Evolutionary conservation across 2,797 vertebrate species (phyloP), one percentile per base, ranked within the genome.

Genomic region (Chaetodon trifasciatus): DNA sequence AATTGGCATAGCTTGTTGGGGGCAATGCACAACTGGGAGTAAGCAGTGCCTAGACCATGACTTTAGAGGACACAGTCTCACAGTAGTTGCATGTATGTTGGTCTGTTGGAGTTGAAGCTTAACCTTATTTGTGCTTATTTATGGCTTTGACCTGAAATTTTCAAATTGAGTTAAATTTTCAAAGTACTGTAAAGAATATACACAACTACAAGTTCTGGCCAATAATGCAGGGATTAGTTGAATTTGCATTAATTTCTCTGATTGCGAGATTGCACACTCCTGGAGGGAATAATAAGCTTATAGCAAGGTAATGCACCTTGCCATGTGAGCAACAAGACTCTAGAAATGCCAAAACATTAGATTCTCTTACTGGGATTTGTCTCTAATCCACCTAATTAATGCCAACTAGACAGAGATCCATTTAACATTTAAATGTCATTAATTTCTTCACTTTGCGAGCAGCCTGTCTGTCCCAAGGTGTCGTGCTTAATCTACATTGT

Each of bases 381-480:
- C 71, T 81, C 73, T 91, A 90, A 92, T 93, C 87, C 80, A 52
- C 76, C 69, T 84, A 89, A 93, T 94, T 90, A 93, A 85, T 88
- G 83, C 81, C 79, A 91, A 92, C 81, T 73, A 89, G 79, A 84
- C 82, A 72, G 76, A 72, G 76, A 89, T 89, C 73, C 67, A 84
- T 91, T 90, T 86, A 89, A 81, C 78, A 86, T 93, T 92, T 88
- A 83, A 92, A 92, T 91, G 88, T 80, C 83, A 91, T 91, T 90
- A 87, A 88, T 91, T 74, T 86, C 63, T 85, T 83, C 24, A 86
- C 81, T 84, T 86, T 86, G 46, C 80, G 73, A 71, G 63, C 78
- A 77, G 76, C 56, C 65, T 76, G 80, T 89, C 76, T 76, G 79
- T 78, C 79, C 78, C 70, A 56, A 8, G 57, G 42, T 78, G 75